Base-by-base conservation (phyloP, 2,888 invertebrate species). In the Tipula helvola region DNA sequence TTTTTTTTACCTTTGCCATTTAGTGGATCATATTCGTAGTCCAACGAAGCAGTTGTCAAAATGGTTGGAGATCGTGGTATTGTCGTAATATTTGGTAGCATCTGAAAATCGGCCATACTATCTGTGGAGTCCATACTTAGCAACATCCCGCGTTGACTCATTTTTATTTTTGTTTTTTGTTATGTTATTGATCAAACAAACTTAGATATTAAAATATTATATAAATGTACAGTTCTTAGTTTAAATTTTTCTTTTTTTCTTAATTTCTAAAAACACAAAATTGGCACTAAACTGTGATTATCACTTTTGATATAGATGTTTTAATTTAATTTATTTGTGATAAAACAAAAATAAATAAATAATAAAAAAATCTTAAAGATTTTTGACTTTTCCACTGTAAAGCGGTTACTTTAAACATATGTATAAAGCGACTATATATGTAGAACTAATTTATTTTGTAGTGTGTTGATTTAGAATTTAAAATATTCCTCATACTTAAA, bases 141-240 rank as follows among this genome's bases (percentile, higher is more conserved):
- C 86, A 88, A 86, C 41, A 88, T 87, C 86, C 88, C 88, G 86
- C 88, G 88, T 18, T 87, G 87, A 88, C 88, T 88, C 88, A 88
- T 88, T 86, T 87, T 88, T 13, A 47, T 12, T 28, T 18, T 83
- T n/a, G n/a, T 28, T 28, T 2, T 28, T 28, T 28, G 28, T 8
- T 36, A 12, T 36, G 39, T 39, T 71, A 84, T 84, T n/a, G 84
- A 84, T 84, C 41, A 84, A 84, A 84, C 84, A 39, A 84, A 84
- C 84, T 71, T 10, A 71, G 28, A 28, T 57, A 71, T 28, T 12
- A 28, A 71, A 71, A 28, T 28, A 57, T 5, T 39, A 39, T 39
- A 39, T 39, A 39, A 39, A 39, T 39, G 7, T 39, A 39, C 4
- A 52, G 8, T 52, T 52, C 16, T 3, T 16, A 52, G 10, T 16